Conservation (phyloP, 2,113 vertebrate species). For the Oreochromis niloticus region DNA sequence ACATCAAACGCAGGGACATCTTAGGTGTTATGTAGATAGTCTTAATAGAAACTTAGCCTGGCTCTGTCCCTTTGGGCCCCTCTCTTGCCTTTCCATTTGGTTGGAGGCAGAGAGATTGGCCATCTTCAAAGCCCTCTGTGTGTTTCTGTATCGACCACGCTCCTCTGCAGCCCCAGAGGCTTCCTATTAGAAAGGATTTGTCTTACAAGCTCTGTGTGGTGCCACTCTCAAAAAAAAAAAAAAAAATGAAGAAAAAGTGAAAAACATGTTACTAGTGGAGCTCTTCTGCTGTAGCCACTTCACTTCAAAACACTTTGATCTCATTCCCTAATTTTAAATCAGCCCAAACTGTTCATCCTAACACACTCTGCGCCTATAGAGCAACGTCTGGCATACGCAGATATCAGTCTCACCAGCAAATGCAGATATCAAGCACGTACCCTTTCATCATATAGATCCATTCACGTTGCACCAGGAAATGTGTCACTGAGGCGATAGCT, state of each 20-base stretch:
- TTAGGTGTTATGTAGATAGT: slow-evolving; percentile 65
- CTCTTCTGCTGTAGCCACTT: not conserved
- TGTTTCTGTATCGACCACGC: slow-evolving; percentile 59
- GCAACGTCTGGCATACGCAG: not conserved
- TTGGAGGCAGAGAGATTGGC: slow-evolving; percentile 46
- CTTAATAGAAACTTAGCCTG: slow-evolving; percentile 68
- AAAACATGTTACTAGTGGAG: not conserved
- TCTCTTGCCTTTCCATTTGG: slow-evolving; percentile 56
- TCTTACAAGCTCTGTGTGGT: slow-evolving; percentile 58
- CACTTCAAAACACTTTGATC: not conserved
- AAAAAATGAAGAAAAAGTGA: not conserved
- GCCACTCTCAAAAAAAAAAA: slow-evolving; percentile 3
- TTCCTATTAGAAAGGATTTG: slow-evolving; percentile 67
- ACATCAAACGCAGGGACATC: slow-evolving; percentile 68
- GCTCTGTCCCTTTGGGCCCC: slow-evolving; percentile 35
- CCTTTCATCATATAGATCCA: not conserved
- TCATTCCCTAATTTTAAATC: not conserved
- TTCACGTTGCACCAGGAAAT: not conserved
- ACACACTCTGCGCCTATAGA: not conserved
- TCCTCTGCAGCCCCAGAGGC: slow-evolving; percentile 49
- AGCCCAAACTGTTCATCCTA: not conserved
- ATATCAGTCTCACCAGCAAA: not conserved
- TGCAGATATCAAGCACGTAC: not conserved
- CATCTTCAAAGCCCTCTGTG: slow-evolving; percentile 65
- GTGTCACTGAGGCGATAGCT: slow-evolving; percentile 19